These are phyloP conservation scores for Drosophila testacea DNA, from an alignment of 2,888 invertebrate species.

Conservation along the genomic window DNA sequence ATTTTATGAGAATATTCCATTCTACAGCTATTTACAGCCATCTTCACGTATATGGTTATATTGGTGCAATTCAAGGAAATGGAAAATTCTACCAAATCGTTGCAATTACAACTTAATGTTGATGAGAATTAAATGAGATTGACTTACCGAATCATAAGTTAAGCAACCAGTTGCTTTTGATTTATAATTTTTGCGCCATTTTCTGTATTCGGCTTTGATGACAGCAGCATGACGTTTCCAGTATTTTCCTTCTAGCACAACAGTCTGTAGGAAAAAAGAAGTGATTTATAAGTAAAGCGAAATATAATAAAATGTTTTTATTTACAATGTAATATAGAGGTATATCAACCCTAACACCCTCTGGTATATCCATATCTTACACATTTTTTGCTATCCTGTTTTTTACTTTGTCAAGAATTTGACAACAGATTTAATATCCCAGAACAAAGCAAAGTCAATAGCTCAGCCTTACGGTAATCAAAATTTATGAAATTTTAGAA, in stretches of 20 bases:
- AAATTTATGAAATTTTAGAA: slow-evolving; percentile 36
- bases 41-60: slow-evolving; percentile 83
- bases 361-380: slow-evolving; percentile 15
- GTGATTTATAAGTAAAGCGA: neutral
- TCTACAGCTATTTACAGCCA: slow-evolving; percentile 77
- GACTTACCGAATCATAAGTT: slow-evolving; percentile 90
- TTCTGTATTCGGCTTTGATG: slow-evolving; percentile 99
- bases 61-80: slow-evolving; percentile 83
- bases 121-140: neutral
- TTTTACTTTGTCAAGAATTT: neutral
- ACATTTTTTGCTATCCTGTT: slow-evolving; percentile 19
- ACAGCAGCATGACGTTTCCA: slow-evolving; percentile 99
- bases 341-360: neutral
- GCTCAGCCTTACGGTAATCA: slow-evolving; percentile 27
- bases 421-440: slow-evolving; percentile 40
- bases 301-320: slow-evolving; percentile 13
- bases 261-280: slow-evolving; percentile 88
- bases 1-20: neutral
- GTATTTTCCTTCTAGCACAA: slow-evolving; percentile 99
- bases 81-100: slow-evolving; percentile 76
- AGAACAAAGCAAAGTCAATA: slow-evolving; percentile 43
- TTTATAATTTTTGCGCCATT: slow-evolving; percentile 92
- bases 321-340: slow-evolving; percentile 15
- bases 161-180: slow-evolving; percentile 91
- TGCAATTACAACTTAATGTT: slow-evolving; percentile 28